Evolutionary conservation across 2,888 invertebrate species (phyloP).

Genomic region (Clivina fossor): DNA sequence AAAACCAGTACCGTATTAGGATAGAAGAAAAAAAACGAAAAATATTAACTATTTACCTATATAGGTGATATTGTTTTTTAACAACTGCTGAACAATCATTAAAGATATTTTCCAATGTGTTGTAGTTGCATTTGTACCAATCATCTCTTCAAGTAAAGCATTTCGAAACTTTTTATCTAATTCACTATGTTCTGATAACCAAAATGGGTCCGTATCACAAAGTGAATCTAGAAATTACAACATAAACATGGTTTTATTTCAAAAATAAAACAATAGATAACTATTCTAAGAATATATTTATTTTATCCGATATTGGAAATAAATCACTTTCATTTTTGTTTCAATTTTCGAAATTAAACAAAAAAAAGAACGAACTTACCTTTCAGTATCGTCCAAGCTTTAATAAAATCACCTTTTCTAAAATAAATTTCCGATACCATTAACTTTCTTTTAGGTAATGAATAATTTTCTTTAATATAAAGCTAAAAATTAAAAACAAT

Average conservation of each 20-base stretch:
- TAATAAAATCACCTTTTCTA: slow-evolving; percentile 7
- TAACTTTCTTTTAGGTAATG: slow-evolving; percentile 15
- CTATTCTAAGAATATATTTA: too few species aligned
- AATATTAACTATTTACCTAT: slow-evolving; percentile 14
- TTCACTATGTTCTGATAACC: slow-evolving; percentile 2
- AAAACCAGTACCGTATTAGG: too few species aligned
- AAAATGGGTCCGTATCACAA: too few species aligned
- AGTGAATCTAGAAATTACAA: too few species aligned
- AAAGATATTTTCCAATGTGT: slow-evolving; percentile 9
- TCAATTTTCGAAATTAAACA: too few species aligned
- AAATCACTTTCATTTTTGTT: too few species aligned
- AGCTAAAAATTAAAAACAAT: slow-evolving; percentile 12
- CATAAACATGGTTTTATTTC: too few species aligned
- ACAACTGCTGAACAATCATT: slow-evolving; percentile 1
- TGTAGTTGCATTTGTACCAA: slow-evolving; percentile 6
- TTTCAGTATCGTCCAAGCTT: slow-evolving; percentile 15
- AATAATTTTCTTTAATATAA: slow-evolving; percentile 12
- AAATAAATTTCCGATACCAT: slow-evolving; percentile 8
- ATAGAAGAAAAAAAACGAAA: not conserved
- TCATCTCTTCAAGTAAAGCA: slow-evolving; percentile 1
- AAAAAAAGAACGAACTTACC: too few species aligned
- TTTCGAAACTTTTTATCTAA: slow-evolving; percentile 1
- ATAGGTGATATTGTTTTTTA: slow-evolving; percentile 12
- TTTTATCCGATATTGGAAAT: too few species aligned
- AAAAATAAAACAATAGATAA: too few species aligned